phyloP scores from a whole-genome alignment of 2,113 vertebrate genomes.

The Todiramphus chloris region DNA sequence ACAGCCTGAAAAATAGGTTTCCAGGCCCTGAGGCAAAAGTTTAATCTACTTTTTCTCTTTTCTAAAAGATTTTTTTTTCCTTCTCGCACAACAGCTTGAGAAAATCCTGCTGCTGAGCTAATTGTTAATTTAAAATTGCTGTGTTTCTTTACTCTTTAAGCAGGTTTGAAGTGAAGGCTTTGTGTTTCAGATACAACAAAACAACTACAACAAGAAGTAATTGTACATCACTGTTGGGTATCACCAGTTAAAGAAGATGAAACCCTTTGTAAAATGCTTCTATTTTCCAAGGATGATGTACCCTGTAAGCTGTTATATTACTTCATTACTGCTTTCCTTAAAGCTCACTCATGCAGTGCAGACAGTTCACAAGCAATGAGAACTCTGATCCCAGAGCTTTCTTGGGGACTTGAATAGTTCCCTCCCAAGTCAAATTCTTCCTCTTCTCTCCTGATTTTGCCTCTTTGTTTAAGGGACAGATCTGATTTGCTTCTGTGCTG shows the following conservation, averaged over 20 bases:
- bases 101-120: neutral
- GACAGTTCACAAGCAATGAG: neutral
- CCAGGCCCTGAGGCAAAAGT: constrained; percentile 47
- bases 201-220: neutral
- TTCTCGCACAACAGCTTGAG: neutral
- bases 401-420: neutral
- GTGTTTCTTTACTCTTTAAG: neutral
- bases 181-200: neutral
- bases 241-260: neutral
- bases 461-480: neutral
- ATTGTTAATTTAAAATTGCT: neutral
- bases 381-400: neutral
- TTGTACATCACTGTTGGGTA: neutral
- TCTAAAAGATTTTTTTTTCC: neutral
- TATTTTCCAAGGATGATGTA: neutral
- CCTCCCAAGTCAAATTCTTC: neutral
- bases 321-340: neutral
- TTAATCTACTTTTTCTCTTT: neutral
- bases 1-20: constrained; percentile 64
- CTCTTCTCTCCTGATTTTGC: neutral
- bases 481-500: neutral
- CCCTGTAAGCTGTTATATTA: neutral
- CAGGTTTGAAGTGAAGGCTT: neutral
- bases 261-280: neutral
- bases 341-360: neutral